Evolutionary conservation across 2,113 vertebrate species (phyloP).

Genomic region (Thalassarche chlororhynchos): DNA sequence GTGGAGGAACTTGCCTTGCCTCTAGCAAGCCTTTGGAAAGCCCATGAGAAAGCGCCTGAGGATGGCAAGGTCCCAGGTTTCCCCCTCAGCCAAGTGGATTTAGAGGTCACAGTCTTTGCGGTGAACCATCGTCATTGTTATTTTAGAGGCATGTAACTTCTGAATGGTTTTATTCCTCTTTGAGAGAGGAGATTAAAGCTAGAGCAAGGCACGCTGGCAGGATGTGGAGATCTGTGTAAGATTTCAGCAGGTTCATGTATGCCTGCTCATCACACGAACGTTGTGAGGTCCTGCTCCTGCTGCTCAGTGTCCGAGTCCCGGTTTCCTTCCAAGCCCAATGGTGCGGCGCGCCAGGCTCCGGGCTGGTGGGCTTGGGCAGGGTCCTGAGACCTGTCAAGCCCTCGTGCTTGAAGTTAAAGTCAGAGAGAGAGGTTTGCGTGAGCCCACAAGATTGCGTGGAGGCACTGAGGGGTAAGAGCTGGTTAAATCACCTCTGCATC

Average conservation of each 20-base stretch:
- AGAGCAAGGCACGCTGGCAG: not conserved
- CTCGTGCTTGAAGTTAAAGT: not conserved
- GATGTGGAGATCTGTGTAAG: not conserved
- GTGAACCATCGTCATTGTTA: not conserved
- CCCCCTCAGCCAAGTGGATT: not conserved
- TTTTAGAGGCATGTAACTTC: not conserved
- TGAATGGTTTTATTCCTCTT: not conserved
- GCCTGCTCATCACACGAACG: rapidly evolving
- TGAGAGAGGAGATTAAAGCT: not conserved
- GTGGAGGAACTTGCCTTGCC: not conserved
- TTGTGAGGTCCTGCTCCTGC: not conserved
- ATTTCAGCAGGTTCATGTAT: not conserved
- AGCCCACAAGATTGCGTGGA: not conserved
- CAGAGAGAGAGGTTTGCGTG: not conserved
- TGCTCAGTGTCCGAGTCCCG: rapidly evolving
- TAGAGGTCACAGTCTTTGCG: not conserved
- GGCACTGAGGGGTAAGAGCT: not conserved
- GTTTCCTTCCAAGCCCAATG: not conserved
- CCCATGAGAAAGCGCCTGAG: not conserved
- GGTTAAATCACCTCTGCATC: not conserved
- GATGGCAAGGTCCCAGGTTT: not conserved
- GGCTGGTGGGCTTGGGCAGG: not conserved
- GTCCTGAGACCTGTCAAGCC: not conserved
- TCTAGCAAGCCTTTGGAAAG: not conserved
- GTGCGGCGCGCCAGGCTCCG: rapidly evolving